Evolutionary conservation across 2,113 vertebrate genomes (phyloP), one percentile per base, ranked within the genome.

Genomic region (Cryptoleucopteryx plumbea): DNA sequence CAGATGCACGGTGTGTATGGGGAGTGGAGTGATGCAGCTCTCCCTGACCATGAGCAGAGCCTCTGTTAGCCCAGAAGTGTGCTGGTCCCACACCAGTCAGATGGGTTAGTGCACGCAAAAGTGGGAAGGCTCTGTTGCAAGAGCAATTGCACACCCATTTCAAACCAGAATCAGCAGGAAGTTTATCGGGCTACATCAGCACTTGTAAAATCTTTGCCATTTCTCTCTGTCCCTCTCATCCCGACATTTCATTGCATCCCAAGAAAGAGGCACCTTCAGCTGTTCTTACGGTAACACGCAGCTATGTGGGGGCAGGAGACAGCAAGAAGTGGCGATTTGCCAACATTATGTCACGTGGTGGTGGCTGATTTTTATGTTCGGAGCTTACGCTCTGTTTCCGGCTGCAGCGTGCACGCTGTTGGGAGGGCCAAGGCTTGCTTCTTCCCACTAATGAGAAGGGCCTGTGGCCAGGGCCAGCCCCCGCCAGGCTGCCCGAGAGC

Each of bases 81-180:
- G 72, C 52, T 40, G 62, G 11, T 25, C 34, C 34, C 66, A 73
- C 0, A 8, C 9, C 6, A 58, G 27, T 23, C 31, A 52, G n/a
- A 23, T 17, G 47, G 17, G 31, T 53, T 27, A 25, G 11, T 7
- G 43, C 13, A 43, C 1, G 9, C 14, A 38, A 15, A 82, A 72
- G 31, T 9, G 26, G 40, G 25, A 67, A 4, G 2, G 16, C 38
- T 84, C 25, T 1, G 0, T 11, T 22, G 31, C 1, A 4, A 75
- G 23, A 63, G 26, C 2, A 9, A 11, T 0, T 9, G 45, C 11
- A 72, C 1, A 11, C 6, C 13, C n/a, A 23, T 31, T 55, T 2
- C 32, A 11, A 90, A 80, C 18, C 55, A 43, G 56, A 89, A 58
- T 27, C 58, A 63, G 25, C 4, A 75, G 27, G 53, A 65, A 81